Evolutionary conservation across 2,888 invertebrate species (phyloP).

Genomic region (Melipona bicolor): DNA sequence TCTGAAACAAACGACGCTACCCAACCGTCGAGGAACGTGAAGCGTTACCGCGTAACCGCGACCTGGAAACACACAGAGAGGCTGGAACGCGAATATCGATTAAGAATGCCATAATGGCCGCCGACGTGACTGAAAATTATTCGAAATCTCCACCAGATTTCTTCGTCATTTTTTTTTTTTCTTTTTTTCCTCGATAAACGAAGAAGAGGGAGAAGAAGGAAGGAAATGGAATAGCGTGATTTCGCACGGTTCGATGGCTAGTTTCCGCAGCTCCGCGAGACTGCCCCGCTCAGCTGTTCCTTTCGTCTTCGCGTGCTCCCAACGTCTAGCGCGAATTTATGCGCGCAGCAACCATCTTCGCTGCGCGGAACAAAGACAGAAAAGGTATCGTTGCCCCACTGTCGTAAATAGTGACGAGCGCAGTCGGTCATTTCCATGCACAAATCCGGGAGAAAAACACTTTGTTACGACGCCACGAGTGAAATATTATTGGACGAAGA

Average conservation of each 20-base stretch:
- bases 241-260: slow-evolving; percentile 3
- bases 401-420: slow-evolving; percentile 27
- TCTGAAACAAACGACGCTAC: slow-evolving; percentile 28
- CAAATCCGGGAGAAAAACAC: slow-evolving; percentile 1
- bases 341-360: slow-evolving; percentile 7
- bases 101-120: background rate
- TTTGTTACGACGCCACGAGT: slow-evolving; percentile 6
- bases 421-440: slow-evolving; percentile 22
- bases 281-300: slow-evolving; percentile 24
- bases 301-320: slow-evolving; percentile 7
- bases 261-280: slow-evolving; percentile 4
- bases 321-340: slow-evolving; percentile 16
- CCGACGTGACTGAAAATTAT: background rate
- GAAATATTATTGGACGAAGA: slow-evolving; percentile 37
- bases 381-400: background rate
- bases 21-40: background rate
- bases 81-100: slow-evolving; percentile 1
- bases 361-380: slow-evolving; percentile 1
- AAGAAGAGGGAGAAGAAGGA: background rate
- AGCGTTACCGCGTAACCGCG: background rate
- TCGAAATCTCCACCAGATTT: background rate
- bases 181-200: too few species aligned
- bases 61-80: slow-evolving; percentile 3
- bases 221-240: background rate
- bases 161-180: too few species aligned